A percentile compares a stretch with the other conserved stretches of the same genome.
Conservation (phyloP, 2,888 invertebrate genomes). For the Lasioglossum malachurum region DNA sequence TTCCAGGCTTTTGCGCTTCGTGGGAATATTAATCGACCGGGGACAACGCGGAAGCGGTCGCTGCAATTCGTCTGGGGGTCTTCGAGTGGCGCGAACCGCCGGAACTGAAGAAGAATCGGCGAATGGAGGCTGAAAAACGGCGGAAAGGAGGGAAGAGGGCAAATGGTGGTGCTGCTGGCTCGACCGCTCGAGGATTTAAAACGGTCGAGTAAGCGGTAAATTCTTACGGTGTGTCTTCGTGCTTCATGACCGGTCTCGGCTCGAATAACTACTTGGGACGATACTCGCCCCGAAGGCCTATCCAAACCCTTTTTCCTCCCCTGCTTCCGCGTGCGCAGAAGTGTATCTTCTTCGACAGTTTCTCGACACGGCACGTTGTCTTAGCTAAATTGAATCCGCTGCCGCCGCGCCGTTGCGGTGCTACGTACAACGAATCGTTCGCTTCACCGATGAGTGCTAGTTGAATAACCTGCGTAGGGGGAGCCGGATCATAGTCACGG, state of each 20-base stretch:
- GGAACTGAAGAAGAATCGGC: conserved; percentile 36
- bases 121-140: conserved; percentile 25
- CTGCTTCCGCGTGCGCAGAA: conserved; percentile 27
- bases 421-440: conserved; percentile 3
- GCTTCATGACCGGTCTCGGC: conserved; percentile 51
- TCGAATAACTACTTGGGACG: conserved; percentile 63
- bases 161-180: conserved; percentile 63
- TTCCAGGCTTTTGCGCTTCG: conserved; percentile 41
- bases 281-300: conserved; percentile 39
- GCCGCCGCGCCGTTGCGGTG: neutral
- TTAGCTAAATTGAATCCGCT: conserved; percentile 60
- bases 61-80: conserved; percentile 53
- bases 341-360: conserved; percentile 70
- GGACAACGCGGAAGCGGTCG: conserved; percentile 35
- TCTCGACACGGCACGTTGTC: conserved; percentile 48
- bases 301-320: conserved; percentile 21
- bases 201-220: conserved; percentile 78
- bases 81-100: conserved; percentile 44
- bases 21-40: conserved; percentile 75
- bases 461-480: neutral
- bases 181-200: conserved; percentile 75
- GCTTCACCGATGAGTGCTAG: neutral
- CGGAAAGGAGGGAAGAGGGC: conserved; percentile 29
- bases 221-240: conserved; percentile 67
- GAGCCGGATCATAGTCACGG: conserved; percentile 54